Percentiles rank a stretch among this genome's conserved stretches.
phyloP scores from a whole-genome alignment of 2,888 invertebrate species.

The Phyllotreta cruciferae region DNA sequence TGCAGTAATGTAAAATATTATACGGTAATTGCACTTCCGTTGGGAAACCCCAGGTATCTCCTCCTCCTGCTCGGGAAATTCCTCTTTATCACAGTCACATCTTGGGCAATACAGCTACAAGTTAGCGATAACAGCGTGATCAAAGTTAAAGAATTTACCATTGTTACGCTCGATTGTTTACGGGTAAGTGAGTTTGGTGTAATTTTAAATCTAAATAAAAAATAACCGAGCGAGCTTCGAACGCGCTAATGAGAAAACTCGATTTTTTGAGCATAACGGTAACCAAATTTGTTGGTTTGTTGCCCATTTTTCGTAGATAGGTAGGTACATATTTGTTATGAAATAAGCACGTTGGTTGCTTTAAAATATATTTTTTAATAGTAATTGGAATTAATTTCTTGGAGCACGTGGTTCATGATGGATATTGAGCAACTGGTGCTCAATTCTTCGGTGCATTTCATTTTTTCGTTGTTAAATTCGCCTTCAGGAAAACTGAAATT shows the following conservation, averaged over 20 bases:
- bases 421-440: constrained; percentile 31
- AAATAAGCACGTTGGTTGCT: no score
- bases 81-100: constrained; percentile 38
- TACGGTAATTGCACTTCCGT: constrained; percentile 59
- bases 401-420: constrained; percentile 32
- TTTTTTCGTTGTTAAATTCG: constrained; percentile 25
- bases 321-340: no score
- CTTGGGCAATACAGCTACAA: background rate
- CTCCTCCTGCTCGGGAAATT: constrained; percentile 58
- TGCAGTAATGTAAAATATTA: constrained; percentile 7
- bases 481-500: constrained; percentile 31
- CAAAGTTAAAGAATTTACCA: background rate
- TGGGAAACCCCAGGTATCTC: constrained; percentile 62
- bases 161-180: background rate
- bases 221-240: background rate
- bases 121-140: background rate
- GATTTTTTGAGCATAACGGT: background rate
- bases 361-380: constrained; percentile 8
- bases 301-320: no score
- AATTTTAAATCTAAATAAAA: background rate
- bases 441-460: constrained; percentile 28
- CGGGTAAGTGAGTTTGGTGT: background rate
- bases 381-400: constrained; percentile 17
- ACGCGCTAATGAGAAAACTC: constrained; percentile 7
- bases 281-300: background rate